phyloP scores from a whole-genome alignment of 2,113 vertebrate genomes.

The Perca flavescens region DNA sequence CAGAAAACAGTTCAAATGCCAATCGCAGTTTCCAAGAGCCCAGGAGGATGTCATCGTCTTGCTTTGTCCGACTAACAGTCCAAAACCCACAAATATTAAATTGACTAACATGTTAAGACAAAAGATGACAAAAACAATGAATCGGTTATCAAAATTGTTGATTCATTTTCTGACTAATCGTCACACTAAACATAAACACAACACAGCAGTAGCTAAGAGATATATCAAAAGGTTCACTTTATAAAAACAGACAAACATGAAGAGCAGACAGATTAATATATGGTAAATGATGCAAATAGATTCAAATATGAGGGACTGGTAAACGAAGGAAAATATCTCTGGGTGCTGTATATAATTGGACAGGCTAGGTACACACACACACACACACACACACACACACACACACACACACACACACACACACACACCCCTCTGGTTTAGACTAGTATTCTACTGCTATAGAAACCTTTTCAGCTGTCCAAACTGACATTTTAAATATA shows the following conservation, averaged over 20 bases:
- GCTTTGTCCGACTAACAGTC: not conserved
- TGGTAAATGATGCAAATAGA: constrained; percentile 57
- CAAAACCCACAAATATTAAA: not conserved
- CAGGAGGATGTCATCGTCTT: not conserved
- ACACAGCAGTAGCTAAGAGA: not conserved
- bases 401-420: not conserved
- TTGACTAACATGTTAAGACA: too few species aligned
- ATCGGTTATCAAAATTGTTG: not conserved
- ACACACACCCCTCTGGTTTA: constrained; percentile 13
- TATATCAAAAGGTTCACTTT: not conserved
- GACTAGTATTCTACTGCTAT: constrained; percentile 36
- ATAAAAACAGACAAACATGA: constrained; percentile 13
- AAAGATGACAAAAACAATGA: not conserved
- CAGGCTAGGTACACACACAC: not conserved
- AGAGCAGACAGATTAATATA: constrained; percentile 29
- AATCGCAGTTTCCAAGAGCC: not conserved
- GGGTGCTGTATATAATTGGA: constrained; percentile 45
- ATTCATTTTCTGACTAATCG: not conserved
- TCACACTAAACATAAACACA: too few species aligned
- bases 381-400: not conserved
- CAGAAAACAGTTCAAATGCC: not conserved
- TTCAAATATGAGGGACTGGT: constrained; percentile 38
- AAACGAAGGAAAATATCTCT: constrained; percentile 42
- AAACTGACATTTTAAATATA: constrained; percentile 74
- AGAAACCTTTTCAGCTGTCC: constrained; percentile 55